These are phyloP conservation scores for Oryzias melastigma DNA, from an alignment of 2,113 vertebrate species.

Conservation along the genomic window DNA sequence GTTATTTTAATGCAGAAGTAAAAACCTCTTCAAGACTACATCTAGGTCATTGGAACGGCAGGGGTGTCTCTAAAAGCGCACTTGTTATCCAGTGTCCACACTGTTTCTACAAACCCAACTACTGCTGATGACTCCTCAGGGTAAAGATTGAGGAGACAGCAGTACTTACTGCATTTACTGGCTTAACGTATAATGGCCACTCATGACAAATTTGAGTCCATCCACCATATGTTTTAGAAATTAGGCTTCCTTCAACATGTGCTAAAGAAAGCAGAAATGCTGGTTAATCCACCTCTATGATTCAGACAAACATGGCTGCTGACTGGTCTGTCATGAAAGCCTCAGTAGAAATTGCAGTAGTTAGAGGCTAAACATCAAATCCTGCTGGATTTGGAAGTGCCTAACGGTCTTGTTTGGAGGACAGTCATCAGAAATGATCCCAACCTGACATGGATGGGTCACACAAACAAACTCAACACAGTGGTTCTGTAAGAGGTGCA, in stretches of 20 bases:
- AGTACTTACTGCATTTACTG: neutral
- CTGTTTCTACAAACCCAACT: neutral
- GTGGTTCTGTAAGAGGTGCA: slow-evolving; percentile 32
- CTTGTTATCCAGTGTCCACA: no score
- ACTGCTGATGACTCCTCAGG: neutral
- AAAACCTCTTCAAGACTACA: neutral
- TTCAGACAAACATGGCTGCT: neutral
- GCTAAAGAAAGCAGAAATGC: neutral
- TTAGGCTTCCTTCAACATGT: neutral
- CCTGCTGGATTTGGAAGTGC: neutral
- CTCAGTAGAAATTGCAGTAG: neutral
- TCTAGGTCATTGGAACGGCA: neutral
- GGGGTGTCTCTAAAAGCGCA: no score
- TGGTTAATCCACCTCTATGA: neutral
- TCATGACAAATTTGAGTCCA: neutral
- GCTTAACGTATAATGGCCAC: neutral
- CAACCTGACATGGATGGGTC: slow-evolving; percentile 16
- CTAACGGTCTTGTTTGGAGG: neutral
- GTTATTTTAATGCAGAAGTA: neutral
- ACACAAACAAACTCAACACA: slow-evolving; percentile 18
- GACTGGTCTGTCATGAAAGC: neutral
- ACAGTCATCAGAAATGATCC: slow-evolving; percentile 31
- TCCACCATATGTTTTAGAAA: neutral
- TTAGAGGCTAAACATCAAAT: no score
- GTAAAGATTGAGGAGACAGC: neutral